These are phyloP conservation scores for Torymus aiolomorphi DNA, from an alignment of 2,888 invertebrate genomes.

Conservation along the genomic window DNA sequence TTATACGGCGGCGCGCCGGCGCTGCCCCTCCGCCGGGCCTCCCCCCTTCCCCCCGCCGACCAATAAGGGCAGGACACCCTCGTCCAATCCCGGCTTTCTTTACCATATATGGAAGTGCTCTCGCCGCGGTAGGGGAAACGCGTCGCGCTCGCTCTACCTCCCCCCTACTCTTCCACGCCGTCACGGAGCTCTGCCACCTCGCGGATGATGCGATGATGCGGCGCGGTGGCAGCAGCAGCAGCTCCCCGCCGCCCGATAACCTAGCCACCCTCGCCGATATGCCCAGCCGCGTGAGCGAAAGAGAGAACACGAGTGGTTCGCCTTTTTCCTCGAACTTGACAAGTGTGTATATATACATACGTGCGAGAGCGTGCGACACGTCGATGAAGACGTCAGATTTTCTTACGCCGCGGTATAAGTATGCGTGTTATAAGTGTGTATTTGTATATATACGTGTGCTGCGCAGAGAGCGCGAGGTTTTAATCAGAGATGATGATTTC, in stretches of 20 bases:
- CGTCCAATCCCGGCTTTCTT: slow-evolving; percentile 84
- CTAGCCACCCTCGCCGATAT: slow-evolving; percentile 43
- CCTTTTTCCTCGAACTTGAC: slow-evolving; percentile 51
- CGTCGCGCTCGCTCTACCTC: slow-evolving; percentile 68
- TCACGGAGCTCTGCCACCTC: too few species aligned
- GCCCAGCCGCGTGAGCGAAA: not conserved
- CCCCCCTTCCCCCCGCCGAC: slow-evolving; percentile 61
- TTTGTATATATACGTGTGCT: not conserved
- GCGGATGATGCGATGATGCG: not conserved
- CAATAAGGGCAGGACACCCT: slow-evolving; percentile 73
- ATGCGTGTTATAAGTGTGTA: too few species aligned
- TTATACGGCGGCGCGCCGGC: slow-evolving; percentile 67
- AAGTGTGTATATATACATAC: not conserved
- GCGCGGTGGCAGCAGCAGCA: slow-evolving; percentile 5
- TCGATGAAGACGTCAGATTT: slow-evolving; percentile 47
- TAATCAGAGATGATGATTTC: too few species aligned
- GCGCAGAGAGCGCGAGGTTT: too few species aligned
- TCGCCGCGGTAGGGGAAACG: slow-evolving; percentile 78
- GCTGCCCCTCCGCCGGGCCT: slow-evolving; percentile 60
- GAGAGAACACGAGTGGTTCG: not conserved
- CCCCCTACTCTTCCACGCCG: slow-evolving; percentile 26
- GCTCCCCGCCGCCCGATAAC: slow-evolving; percentile 33
- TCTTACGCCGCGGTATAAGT: slow-evolving; percentile 1
- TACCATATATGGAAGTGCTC: slow-evolving; percentile 88
- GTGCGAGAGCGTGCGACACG: slow-evolving; percentile 19